Conservation (phyloP, 2,113 vertebrate species). For the Ivindomyrus marchei region DNA sequence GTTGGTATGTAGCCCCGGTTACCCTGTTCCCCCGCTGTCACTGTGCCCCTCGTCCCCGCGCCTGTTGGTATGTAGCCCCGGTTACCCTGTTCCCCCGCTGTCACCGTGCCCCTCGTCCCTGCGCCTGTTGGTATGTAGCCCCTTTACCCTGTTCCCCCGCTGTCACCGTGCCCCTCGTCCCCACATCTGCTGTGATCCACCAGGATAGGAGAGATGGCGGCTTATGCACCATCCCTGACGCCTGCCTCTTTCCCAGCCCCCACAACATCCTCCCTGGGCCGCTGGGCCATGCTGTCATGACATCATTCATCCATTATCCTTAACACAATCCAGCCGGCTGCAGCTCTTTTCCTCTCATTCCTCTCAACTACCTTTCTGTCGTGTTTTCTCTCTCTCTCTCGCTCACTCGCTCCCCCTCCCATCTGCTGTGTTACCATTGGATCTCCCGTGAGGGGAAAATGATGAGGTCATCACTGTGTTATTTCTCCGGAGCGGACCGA, state of each 20-base stretch:
- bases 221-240: neutral
- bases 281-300: slow-evolving; percentile 35
- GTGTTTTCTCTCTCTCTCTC: neutral
- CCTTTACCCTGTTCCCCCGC: neutral
- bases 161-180: neutral
- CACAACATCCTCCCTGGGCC: slow-evolving; percentile 1
- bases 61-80: neutral
- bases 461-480: neutral
- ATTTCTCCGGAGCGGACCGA: neutral
- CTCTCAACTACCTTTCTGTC: neutral
- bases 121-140: neutral
- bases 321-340: slow-evolving; percentile 45
- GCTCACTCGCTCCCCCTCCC: neutral
- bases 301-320: slow-evolving; percentile 32
- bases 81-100: neutral
- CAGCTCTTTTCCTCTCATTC: neutral
- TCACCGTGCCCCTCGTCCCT: neutral
- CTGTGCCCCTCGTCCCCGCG: no score
- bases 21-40: neutral
- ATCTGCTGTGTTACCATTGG: neutral
- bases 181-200: neutral
- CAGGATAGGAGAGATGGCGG: neutral
- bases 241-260: neutral
- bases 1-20: neutral
- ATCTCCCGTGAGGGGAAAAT: neutral